A percentile compares a stretch with the other conserved stretches of the same genome.
Conservation (phyloP, 2,113 vertebrate species). For the Proterorhinus semilunaris region DNA sequence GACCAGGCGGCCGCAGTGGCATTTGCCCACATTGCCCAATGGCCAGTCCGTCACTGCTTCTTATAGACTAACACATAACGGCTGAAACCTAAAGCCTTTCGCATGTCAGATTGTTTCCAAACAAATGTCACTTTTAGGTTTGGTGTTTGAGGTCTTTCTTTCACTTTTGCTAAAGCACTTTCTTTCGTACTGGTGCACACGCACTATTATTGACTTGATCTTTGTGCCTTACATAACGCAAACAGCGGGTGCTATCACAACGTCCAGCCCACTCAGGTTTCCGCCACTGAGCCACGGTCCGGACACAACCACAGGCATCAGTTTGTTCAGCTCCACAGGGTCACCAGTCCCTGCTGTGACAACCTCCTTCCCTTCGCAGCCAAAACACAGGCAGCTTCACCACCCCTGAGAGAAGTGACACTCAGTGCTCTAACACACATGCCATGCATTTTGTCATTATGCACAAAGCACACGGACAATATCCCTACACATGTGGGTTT, state of each 20-base stretch:
- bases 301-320: conserved; percentile 13
- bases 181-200: conserved; percentile 46
- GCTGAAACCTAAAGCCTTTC: conserved; percentile 48
- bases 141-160: conserved; percentile 32
- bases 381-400: conserved; percentile 24
- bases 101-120: conserved; percentile 32
- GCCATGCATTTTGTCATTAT: background rate
- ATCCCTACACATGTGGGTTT: background rate
- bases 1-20: no score
- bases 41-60: no score
- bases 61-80: conserved; percentile 53
- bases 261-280: conserved; percentile 50
- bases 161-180: conserved; percentile 58
- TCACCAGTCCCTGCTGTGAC: conserved; percentile 60
- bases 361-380: conserved; percentile 36
- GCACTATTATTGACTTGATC: conserved; percentile 43
- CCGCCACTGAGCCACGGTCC: conserved; percentile 35
- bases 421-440: conserved; percentile 45
- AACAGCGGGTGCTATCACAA: conserved; percentile 78
- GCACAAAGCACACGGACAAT: background rate
- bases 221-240: conserved; percentile 69
- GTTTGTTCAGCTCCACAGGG: conserved; percentile 44
- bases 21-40: no score
- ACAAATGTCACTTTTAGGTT: background rate
- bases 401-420: conserved; percentile 5